A percentile compares a stretch with the other conserved stretches of the same genome.
Evolutionary conservation across 2,797 vertebrate genomes (phyloP).

Genomic region (Hoplostethus atlanticus): DNA sequence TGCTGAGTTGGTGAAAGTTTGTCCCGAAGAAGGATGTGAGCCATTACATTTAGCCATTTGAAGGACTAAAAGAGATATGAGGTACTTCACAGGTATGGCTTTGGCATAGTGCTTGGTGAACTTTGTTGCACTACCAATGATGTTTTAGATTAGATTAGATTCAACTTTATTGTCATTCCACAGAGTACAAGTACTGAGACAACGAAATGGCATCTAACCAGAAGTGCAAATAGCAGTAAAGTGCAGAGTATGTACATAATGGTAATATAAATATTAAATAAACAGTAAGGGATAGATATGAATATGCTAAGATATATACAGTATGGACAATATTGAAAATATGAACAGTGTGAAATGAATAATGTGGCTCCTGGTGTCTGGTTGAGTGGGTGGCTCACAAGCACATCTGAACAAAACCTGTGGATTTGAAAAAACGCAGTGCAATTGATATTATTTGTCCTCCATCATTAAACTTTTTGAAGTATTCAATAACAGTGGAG

Average conservation of each 20-base stretch:
- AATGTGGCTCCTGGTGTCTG: constrained; percentile 5
- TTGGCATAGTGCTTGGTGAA: neutral
- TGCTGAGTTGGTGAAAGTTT: constrained; percentile 59
- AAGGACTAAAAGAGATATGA: constrained; percentile 16
- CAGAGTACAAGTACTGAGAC: no score
- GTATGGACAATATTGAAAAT: no score
- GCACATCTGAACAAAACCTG: constrained; percentile 16
- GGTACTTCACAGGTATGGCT: neutral
- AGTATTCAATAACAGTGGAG: neutral
- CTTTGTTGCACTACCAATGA: no score
- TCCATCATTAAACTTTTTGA: neutral
- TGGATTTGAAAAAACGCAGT: neutral
- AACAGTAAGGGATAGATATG: no score
- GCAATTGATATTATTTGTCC: neutral
- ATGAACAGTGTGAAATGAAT: no score
- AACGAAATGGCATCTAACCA: no score
- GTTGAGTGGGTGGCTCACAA: constrained; percentile 46
- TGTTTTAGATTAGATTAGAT: no score
- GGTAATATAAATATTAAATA: no score
- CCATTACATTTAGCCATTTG: constrained; percentile 44
- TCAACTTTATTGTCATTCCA: no score
- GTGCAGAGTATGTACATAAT: no score
- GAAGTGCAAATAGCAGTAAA: no score
- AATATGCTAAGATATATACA: no score
- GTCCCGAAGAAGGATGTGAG: constrained; percentile 27